Evolutionary conservation across 2,888 invertebrate species (phyloP), one percentile per base, ranked within the genome.

Genomic region (Oxytorus armatus): DNA sequence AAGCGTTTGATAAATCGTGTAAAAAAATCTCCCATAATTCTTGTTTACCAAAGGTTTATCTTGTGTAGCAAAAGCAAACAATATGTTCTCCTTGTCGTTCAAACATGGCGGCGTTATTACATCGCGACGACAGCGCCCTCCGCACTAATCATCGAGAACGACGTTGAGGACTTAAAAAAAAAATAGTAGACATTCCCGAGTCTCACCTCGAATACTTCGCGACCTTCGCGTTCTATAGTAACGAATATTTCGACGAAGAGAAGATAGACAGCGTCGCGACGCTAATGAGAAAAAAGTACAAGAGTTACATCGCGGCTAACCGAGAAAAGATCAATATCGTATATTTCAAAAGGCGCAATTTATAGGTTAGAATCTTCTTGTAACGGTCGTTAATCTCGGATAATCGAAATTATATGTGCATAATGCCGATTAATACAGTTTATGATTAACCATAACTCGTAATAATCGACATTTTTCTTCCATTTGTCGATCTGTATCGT

Each of bases 161-260:
- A 47, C 47, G 4, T 14, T 14, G 4, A 14, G 1, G 4, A 16
- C 4, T 1, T 14, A 3, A 23, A 51, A 21, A 21, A 1, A 10
- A 18, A 5, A 16, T 42, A 14, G 25, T 44, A n/a, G 14, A 11
- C 21, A 69, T 23, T 25, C 39, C n/a, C 8, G 61, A 11, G 18
- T 18, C 42, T n/a, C 63, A 44, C 55, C n/a, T 39, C 44, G 59
- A 16, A 11, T 36, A 23, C 33, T 49, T 39, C 7, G 3, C 14
- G 44, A 53, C 77, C 77, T 77, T 63, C 69, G n/a, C 0, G n/a
- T 47, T 53, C 21, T 29, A 39, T 42, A 33, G 16, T 55, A 33
- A 70, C 63, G 16, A 21, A 55, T 44, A 63, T 70, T 70, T 59
- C 44, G 59, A 29, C 33, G 47, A 68, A 10, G 44, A 63, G 53